Evolutionary conservation across 2,888 invertebrate species (phyloP).

Genomic region (Eremobia ochroleuca): DNA sequence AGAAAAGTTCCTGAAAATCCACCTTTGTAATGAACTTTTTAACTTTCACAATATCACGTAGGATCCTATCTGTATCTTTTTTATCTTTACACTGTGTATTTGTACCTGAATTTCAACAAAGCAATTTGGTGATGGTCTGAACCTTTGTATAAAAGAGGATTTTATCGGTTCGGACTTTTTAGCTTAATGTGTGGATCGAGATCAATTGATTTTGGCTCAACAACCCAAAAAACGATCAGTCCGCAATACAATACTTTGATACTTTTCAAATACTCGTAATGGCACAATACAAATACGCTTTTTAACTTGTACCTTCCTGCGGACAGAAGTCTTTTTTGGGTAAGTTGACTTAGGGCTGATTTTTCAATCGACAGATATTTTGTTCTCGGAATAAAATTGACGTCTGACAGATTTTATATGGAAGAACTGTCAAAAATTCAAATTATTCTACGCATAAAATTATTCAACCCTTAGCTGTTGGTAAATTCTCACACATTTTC

Average conservation of each 20-base stretch:
- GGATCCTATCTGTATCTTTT: slow-evolving; percentile 40
- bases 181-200: not conserved
- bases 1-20: slow-evolving; percentile 53
- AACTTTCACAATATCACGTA: slow-evolving; percentile 61
- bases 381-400: too few species aligned
- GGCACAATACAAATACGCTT: not conserved
- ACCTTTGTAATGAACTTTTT: slow-evolving; percentile 64
- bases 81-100: slow-evolving; percentile 22
- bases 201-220: slow-evolving; percentile 9
- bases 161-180: slow-evolving; percentile 18
- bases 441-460: too few species aligned
- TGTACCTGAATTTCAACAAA: slow-evolving; percentile 34
- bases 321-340: not conserved
- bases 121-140: slow-evolving; percentile 20
- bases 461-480: too few species aligned
- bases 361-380: too few species aligned
- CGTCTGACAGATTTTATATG: too few species aligned
- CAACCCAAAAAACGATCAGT: not conserved
- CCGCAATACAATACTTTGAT: not conserved
- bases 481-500: not conserved
- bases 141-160: slow-evolving; percentile 5
- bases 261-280: slow-evolving; percentile 12
- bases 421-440: too few species aligned
- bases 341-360: not conserved
- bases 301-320: not conserved